A percentile compares a stretch with the other conserved stretches of the same genome.
Conservation (phyloP, 2,113 vertebrate species). For the Psittacus erithacus region DNA sequence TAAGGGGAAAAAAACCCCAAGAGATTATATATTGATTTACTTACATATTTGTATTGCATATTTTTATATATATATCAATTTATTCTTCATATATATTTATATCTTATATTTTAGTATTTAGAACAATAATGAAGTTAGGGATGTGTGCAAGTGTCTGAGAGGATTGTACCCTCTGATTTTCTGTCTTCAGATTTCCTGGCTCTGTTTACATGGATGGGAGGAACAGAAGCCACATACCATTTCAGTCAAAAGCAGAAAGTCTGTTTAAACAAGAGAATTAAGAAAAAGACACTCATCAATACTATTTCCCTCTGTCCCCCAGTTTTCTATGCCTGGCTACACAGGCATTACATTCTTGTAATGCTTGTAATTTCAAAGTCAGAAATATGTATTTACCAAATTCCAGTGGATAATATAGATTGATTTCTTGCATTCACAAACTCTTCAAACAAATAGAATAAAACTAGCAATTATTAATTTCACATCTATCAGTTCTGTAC, state of each 20-base stretch:
- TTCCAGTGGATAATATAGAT: background rate
- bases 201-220: background rate
- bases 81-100: background rate
- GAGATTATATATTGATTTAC: background rate
- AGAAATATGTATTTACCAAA: background rate
- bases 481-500: background rate
- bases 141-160: background rate
- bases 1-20: fast-evolving
- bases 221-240: background rate
- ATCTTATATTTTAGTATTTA: background rate
- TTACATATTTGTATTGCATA: background rate
- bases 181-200: background rate
- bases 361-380: background rate
- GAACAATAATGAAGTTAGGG: background rate
- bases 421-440: background rate
- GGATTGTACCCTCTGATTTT: background rate
- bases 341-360: background rate
- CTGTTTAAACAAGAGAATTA: background rate
- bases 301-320: background rate
- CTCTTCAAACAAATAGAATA: background rate
- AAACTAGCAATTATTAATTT: background rate
- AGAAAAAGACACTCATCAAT: background rate
- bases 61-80: no score
- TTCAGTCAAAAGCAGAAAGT: background rate
- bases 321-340: background rate